Conservation (phyloP, 2,113 vertebrate species). For the Pampusana beccarii region DNA sequence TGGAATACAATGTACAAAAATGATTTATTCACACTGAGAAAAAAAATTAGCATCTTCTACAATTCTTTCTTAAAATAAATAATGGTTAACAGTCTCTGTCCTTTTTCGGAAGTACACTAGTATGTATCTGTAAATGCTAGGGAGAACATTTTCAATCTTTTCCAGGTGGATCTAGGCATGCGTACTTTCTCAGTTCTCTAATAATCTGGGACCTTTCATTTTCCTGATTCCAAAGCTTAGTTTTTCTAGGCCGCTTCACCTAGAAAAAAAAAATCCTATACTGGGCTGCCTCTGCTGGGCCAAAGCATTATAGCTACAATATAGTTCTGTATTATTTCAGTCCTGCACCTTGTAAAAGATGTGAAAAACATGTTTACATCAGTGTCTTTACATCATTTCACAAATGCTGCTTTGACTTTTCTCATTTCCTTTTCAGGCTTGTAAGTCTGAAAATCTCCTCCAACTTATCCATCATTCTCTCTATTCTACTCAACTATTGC, state of each 20-base stretch:
- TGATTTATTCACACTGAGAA: background rate
- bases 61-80: background rate
- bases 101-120: background rate
- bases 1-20: background rate
- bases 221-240: background rate
- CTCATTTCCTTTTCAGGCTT: slow-evolving; percentile 18
- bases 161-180: background rate
- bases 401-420: slow-evolving; percentile 25
- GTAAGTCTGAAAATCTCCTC: slow-evolving; percentile 2
- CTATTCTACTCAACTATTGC: background rate
- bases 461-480: background rate
- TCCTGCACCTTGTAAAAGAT: slow-evolving; percentile 4
- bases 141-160: background rate
- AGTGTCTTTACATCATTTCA: background rate
- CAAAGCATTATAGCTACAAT: background rate
- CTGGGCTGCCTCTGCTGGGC: background rate
- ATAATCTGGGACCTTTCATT: background rate
- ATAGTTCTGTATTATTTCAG: background rate
- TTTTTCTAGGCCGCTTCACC: background rate
- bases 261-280: slow-evolving; percentile 3
- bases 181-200: background rate
- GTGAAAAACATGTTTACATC: slow-evolving; percentile 10
- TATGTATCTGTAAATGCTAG: background rate
- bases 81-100: background rate
- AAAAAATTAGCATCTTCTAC: background rate